phyloP scores from a whole-genome alignment of 2,797 vertebrate species.

The Lemur catta region DNA sequence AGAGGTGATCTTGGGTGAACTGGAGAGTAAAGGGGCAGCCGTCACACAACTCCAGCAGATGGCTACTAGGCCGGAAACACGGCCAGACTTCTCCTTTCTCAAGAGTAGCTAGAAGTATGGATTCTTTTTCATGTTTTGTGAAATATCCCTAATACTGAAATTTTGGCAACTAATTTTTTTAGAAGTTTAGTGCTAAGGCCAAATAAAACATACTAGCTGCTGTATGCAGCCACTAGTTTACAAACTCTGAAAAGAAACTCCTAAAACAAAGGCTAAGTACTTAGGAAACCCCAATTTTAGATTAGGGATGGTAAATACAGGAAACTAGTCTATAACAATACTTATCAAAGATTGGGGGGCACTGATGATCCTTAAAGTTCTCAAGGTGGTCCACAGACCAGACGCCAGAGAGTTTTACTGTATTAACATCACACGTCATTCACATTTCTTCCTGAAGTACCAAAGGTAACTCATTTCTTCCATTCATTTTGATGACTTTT shows the following conservation, averaged over 20 bases:
- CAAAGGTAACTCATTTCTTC: neutral
- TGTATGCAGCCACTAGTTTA: neutral
- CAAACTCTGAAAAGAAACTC: conserved; percentile 24
- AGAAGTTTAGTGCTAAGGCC: neutral
- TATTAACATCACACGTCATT: neutral
- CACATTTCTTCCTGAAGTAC: neutral
- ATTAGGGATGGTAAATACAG: neutral
- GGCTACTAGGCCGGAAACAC: neutral
- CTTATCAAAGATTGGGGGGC: neutral
- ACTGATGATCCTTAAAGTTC: neutral
- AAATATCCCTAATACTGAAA: conserved; percentile 17
- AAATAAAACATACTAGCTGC: neutral
- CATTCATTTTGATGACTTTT: neutral
- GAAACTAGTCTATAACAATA: neutral
- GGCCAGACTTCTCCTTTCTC: neutral
- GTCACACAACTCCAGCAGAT: neutral
- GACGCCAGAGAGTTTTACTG: neutral
- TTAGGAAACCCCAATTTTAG: neutral
- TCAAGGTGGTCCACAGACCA: neutral
- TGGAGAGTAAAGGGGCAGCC: neutral
- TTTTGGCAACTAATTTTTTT: neutral
- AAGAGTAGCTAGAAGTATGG: neutral
- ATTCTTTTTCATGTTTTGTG: neutral
- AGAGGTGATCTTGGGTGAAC: neutral
- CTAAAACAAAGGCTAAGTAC: neutral